Conservation (phyloP, 2,888 invertebrate species). For the Synergus japonicus region DNA sequence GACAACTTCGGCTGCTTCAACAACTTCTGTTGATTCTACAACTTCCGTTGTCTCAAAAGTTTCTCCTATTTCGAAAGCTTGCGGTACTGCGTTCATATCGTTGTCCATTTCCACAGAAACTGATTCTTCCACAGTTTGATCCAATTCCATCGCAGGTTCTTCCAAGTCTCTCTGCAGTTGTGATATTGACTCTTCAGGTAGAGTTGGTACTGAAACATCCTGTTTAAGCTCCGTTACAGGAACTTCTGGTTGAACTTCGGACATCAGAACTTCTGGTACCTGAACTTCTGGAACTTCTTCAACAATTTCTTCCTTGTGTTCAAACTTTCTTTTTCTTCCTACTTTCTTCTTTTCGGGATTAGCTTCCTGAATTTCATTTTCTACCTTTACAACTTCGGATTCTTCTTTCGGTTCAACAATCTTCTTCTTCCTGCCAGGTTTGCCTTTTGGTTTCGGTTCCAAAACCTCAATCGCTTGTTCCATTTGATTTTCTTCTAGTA, state of each 20-base stretch:
- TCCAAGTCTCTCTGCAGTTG: slow-evolving; percentile 14
- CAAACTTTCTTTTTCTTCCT: slow-evolving; percentile 1
- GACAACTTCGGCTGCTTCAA: too few relatives aligned
- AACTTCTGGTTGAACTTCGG: neutral
- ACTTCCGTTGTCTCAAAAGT: neutral
- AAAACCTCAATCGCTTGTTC: neutral
- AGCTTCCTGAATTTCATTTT: slow-evolving; percentile 33
- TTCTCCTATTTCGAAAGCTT: neutral
- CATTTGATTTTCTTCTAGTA: neutral
- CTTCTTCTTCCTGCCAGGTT: slow-evolving; percentile 7
- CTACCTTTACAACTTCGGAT: slow-evolving; percentile 40
- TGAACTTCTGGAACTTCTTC: slow-evolving; percentile 12
- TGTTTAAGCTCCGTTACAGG: neutral
- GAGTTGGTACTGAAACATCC: neutral
- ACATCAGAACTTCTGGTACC: neutral
- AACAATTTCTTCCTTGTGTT: slow-evolving; percentile 25
- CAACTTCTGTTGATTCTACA: neutral
- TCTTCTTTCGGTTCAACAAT: neutral
- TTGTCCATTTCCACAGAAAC: slow-evolving; percentile 22
- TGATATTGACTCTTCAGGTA: neutral
- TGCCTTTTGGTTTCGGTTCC: neutral
- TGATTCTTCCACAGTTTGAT: neutral
- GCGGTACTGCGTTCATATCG: neutral
- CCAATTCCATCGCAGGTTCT: neutral
- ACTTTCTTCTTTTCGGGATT: slow-evolving; percentile 18